Percentiles rank a stretch among this genome's conserved stretches.
Conservation (phyloP, 1,140 invertebrate species). For the Tenebrio molitor region DNA sequence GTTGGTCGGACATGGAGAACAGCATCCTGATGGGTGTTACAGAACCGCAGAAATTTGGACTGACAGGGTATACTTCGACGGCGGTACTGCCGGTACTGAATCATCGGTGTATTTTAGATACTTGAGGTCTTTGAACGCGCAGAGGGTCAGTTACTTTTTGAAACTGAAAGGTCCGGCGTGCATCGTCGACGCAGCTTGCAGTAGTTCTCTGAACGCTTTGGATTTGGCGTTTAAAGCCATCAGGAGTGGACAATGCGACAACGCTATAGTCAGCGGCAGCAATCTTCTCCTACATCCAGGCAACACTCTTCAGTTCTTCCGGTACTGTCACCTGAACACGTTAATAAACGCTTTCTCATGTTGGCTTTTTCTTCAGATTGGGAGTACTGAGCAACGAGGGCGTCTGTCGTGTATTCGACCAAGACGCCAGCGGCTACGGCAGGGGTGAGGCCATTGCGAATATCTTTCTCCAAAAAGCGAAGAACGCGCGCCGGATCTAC, state of each 20-base stretch:
- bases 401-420: constrained; percentile 91
- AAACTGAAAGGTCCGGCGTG: constrained; percentile 84
- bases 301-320: constrained; percentile 85
- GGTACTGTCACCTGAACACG: constrained; percentile 63
- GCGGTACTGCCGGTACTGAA: no score
- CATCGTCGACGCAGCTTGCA: constrained; percentile 90
- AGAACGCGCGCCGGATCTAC: constrained; percentile 84
- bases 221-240: constrained; percentile 87
- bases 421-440: constrained; percentile 81
- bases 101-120: no score
- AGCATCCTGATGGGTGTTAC: constrained; percentile 79
- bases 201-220: constrained; percentile 88
- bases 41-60: neutral
- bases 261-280: constrained; percentile 88
- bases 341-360: no score
- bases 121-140: constrained; percentile 79
- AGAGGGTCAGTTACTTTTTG: constrained; percentile 85
- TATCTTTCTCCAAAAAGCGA: constrained; percentile 85
- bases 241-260: constrained; percentile 83
- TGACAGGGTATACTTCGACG: no score
- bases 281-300: constrained; percentile 89
- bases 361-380: no score
- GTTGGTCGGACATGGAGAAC: constrained; percentile 80
- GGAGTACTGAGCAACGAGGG: constrained; percentile 91
- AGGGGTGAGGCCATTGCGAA: constrained; percentile 84